Base-by-base conservation (phyloP, 2,113 vertebrate genomes). In the Leptodactylus fuscus region DNA sequence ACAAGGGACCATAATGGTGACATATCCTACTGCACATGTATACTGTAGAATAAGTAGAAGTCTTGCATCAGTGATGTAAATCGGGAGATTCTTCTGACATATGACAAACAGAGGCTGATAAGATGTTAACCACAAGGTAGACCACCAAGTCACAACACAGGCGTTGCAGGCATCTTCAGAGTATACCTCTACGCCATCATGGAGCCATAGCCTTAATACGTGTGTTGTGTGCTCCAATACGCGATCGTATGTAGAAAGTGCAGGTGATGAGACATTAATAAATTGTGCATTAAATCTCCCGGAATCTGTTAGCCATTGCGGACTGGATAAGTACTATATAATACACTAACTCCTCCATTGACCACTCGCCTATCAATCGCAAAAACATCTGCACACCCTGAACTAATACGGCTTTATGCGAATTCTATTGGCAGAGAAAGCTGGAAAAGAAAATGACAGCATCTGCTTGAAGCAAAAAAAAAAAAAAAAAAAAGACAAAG, bases 401-500 rank as follows among this genome's bases (percentile, higher is more conserved):
- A 71, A 22, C 58, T 77, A 85, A 49, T 81, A 81, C 75, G 76
- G 71, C 49, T 84, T 51, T 49, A 73, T 87, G 58, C 85, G 76
- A 22, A 78, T 87, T 65, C 48, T 44, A 82, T 32, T 0, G 85
- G 58, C 87, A 86, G 38, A 73, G 38, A 58, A 58, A 85, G 74
- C 24, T 85, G 36, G 34, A 77, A 51, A 32, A 48, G 74, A 81
- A 81, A 41, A 80, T 32, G 62, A 86, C 65, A 81, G 84, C 76
- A 73, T 81, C 51, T 71, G 62, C 69, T 53, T n/a, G n/a, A n/a
- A n/a, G n/a, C n/a, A n/a, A n/a, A n/a, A n/a, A n/a, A 36, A 29
- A 79, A 67, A 10, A 69, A 58, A 53, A 60, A 85, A 70, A 80
- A 65, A 77, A 36, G 27, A 46, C 48, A 86, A 80, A 81, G 49